Conservation (phyloP, 1,140 invertebrate genomes). For the Papilio xuthus region DNA sequence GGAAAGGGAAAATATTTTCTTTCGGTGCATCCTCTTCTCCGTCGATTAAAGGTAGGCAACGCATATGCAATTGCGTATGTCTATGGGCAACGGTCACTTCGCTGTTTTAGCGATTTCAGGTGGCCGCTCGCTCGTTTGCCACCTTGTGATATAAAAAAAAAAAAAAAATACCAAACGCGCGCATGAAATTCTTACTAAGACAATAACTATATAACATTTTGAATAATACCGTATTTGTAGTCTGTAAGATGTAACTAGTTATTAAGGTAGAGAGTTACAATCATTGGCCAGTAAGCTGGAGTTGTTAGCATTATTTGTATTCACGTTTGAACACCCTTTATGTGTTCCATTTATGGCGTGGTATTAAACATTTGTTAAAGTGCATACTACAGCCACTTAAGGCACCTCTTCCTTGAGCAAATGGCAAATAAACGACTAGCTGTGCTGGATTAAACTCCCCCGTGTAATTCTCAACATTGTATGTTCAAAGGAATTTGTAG, state of each 20-base stretch:
- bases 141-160: too few species aligned
- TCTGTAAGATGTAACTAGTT: not conserved
- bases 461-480: constrained; percentile 22
- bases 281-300: constrained; percentile 27
- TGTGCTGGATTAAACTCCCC: not conserved
- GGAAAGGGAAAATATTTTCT: too few species aligned
- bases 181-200: not conserved
- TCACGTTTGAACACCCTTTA: constrained; percentile 42
- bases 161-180: not conserved
- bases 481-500: not conserved
- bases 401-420: constrained; percentile 25
- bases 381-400: constrained; percentile 29
- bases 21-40: too few species aligned
- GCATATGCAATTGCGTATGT: too few species aligned
- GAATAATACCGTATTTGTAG: constrained; percentile 2
- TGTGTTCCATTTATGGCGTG: constrained; percentile 41
- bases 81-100: too few species aligned
- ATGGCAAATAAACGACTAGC: constrained; percentile 6
- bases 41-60: too few species aligned
- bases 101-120: too few species aligned
- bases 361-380: constrained; percentile 48
- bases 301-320: constrained; percentile 59
- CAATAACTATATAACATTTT: not conserved
- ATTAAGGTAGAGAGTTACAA: constrained; percentile 5
- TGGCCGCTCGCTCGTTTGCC: too few species aligned